Conservation (phyloP, 2,797 vertebrate genomes). For the Periparus ater region DNA sequence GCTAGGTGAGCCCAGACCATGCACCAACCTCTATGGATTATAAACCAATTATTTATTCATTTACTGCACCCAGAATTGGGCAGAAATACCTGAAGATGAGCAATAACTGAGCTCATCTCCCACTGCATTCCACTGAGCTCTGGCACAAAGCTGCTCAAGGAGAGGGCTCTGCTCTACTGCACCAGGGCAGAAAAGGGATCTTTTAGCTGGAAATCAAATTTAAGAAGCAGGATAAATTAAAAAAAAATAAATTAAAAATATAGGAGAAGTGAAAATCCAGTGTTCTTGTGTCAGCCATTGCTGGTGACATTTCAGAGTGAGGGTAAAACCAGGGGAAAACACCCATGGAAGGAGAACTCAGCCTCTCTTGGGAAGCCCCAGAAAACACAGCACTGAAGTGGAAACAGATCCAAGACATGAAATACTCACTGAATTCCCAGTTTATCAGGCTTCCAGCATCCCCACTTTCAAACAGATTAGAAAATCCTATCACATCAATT, state of each 20-base stretch:
- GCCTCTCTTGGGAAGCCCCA: not conserved
- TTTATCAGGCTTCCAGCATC: not conserved
- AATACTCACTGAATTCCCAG: not conserved
- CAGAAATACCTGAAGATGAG: not conserved
- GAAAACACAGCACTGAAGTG: not conserved
- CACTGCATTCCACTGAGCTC: not conserved
- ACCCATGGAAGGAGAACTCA: not conserved
- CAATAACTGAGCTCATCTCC: not conserved
- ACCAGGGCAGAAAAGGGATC: not conserved
- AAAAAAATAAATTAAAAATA: not conserved
- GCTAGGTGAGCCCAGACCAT: not conserved
- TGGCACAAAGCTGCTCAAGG: not conserved
- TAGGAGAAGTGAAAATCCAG: not conserved
- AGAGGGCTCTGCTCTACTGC: not conserved
- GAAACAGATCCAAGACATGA: not conserved
- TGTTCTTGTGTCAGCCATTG: not conserved
- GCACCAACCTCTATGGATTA: rapidly evolving
- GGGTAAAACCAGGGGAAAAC: not conserved
- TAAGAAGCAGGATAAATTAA: not conserved
- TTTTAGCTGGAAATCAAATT: not conserved
- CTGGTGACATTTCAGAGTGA: not conserved
- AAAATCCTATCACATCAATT: not conserved
- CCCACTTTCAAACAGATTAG: not conserved
- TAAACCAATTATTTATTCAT: not conserved
- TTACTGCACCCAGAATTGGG: not conserved